Evolutionary conservation across 2,888 invertebrate genomes (phyloP), one percentile per base, ranked within the genome.

Genomic region (Polyommatus icarus): DNA sequence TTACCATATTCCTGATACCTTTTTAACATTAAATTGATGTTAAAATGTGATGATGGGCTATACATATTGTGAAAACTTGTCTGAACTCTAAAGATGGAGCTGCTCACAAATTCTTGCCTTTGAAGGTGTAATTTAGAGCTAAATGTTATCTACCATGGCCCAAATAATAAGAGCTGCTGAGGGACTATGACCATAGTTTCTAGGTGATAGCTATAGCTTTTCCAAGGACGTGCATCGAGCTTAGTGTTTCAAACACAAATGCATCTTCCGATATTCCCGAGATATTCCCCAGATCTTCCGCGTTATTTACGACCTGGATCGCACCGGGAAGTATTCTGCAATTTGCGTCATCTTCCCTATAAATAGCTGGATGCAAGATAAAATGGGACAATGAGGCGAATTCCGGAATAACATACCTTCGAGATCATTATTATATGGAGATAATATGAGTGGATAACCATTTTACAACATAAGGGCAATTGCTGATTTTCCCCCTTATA

Each of bases 281-380:
- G 67, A 67, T 67, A 67, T 67, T 67, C 24, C 29, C 29, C 67
- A 67, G 67, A 67, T 67, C 67, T 32, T 20, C 10, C 67, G 67
- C 15, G 67, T 67, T 67, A 67, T 67, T 67, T 67, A 67, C 29
- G 67, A 67, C 29, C 29, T 32, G 67, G 67, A 29, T 67, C 29
- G 67, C 67, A 32, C 67, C 67, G 32, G 67, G 67, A 67, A 67
- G 67, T 67, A 3, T 32, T 67, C 18, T 84, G 83, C 84, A 83
- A 82, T 83, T 82, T 85, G 85, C 86, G 86, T 86, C 85, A 86
- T 83, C 54, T 71, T 75, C 78, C 79, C 84, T 85, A 87, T 85
- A 86, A 86, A 87, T 87, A 87, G 80, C 82, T 79, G 79, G 80
- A 80, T 82, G 79, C 80, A 76, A 79, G 77, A 78, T 81, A 79